A percentile compares a stretch with the other conserved stretches of the same genome.
These are phyloP conservation scores for Drosophila meridiana DNA, from an alignment of 2,888 invertebrate species.

Conservation along the genomic window DNA sequence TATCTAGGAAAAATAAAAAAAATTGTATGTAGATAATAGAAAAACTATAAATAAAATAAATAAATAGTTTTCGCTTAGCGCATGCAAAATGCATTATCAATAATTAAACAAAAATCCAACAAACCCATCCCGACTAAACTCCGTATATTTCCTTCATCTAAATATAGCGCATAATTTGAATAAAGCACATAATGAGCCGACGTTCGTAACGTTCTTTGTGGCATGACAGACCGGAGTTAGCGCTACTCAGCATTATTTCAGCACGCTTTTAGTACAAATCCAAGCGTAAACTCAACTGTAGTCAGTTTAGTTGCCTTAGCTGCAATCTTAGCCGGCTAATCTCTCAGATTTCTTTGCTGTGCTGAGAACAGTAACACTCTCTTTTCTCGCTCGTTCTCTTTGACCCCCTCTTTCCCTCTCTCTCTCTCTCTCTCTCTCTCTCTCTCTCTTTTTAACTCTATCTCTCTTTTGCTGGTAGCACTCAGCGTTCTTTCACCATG, in stretches of 20 bases:
- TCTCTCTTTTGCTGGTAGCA: background rate
- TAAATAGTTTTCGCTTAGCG: too few relatives aligned
- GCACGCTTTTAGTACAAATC: constrained; percentile 7
- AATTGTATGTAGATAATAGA: too few relatives aligned
- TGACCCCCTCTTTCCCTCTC: background rate
- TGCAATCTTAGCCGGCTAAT: constrained; percentile 23
- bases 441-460: background rate
- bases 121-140: background rate
- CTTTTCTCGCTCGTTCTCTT: background rate
- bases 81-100: background rate
- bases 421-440: background rate
- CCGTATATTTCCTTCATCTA: fast-evolving
- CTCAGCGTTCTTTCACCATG: constrained; percentile 2
- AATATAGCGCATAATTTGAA: background rate
- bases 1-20: too few relatives aligned
- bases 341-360: constrained; percentile 20
- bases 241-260: background rate
- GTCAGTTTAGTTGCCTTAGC: constrained; percentile 9
- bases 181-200: background rate
- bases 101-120: too few relatives aligned
- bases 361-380: constrained; percentile 18
- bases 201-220: background rate
- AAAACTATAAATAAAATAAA: too few relatives aligned
- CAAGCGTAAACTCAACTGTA: constrained; percentile 10
- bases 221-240: constrained; percentile 2